Evolutionary conservation across 2,113 vertebrate species (phyloP).

Genomic region (Dipodomys spectabilis): DNA sequence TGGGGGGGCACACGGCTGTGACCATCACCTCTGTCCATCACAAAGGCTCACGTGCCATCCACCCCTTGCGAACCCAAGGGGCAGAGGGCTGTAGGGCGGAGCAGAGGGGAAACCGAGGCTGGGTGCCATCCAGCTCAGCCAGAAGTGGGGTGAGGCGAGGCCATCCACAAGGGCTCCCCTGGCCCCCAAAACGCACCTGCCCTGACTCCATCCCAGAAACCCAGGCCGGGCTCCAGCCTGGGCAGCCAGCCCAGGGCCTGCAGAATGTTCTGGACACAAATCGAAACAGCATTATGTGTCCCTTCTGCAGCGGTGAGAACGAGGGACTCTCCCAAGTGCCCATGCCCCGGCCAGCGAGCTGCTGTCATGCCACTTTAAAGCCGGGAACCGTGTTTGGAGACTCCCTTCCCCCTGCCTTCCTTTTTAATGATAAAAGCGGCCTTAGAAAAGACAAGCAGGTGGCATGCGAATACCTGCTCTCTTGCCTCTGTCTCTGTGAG

Average conservation of each 20-base stretch:
- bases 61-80: background rate
- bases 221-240: background rate
- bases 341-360: too few relatives aligned
- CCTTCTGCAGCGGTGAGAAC: background rate
- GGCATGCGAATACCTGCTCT: too few relatives aligned
- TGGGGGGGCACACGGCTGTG: too few relatives aligned
- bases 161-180: background rate
- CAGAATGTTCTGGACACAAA: background rate
- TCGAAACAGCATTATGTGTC: background rate
- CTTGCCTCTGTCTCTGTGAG: too few relatives aligned
- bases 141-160: fast-evolving
- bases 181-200: background rate
- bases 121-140: background rate
- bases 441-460: background rate
- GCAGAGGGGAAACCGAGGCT: background rate
- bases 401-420: background rate
- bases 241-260: background rate
- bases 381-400: background rate
- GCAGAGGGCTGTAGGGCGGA: slow-evolving; percentile 26
- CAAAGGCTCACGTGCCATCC: background rate
- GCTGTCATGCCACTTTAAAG: background rate
- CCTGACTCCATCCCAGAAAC: background rate
- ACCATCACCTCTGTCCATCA: fast-evolving
- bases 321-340: too few relatives aligned
- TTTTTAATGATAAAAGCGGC: background rate